Conservation (phyloP, 1,140 invertebrate genomes). For the Coptotermes formosanus region DNA sequence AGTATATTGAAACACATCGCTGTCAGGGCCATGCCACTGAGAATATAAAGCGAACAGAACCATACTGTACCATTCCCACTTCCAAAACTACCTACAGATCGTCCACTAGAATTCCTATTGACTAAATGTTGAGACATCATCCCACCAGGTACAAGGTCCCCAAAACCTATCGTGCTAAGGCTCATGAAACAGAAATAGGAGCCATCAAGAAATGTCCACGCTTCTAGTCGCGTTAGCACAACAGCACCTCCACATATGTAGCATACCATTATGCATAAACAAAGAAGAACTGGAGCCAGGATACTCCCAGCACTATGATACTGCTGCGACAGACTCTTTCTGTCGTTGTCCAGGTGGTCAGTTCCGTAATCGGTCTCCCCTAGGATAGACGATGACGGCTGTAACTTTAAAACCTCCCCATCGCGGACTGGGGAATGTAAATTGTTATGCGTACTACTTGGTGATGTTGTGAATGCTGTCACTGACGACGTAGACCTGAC, state of each 20-base stretch:
- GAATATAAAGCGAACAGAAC: slow-evolving; percentile 94
- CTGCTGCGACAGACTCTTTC: slow-evolving; percentile 26
- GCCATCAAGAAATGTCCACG: slow-evolving; percentile 84
- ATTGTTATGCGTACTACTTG: slow-evolving; percentile 52
- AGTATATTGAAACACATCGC: slow-evolving; percentile 98
- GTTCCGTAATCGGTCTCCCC: slow-evolving; percentile 35
- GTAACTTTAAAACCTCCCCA: slow-evolving; percentile 56
- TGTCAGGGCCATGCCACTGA: slow-evolving; percentile 93
- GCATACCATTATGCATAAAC: slow-evolving; percentile 73
- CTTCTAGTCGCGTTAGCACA: slow-evolving; percentile 80
- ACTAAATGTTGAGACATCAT: slow-evolving; percentile 46
- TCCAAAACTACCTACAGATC: slow-evolving; percentile 32
- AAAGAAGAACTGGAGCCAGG: slow-evolving; percentile 72
- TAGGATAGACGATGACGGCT: slow-evolving; percentile 45
- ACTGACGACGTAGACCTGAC: slow-evolving; percentile 49
- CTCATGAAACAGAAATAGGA: slow-evolving; percentile 94
- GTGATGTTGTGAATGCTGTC: slow-evolving; percentile 55
- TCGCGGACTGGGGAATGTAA: slow-evolving; percentile 59
- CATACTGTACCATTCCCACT: slow-evolving; percentile 62
- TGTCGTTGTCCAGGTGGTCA: slow-evolving; percentile 29
- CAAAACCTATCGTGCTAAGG: slow-evolving; percentile 89
- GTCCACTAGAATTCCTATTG: slow-evolving; percentile 35
- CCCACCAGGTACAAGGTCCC: slow-evolving; percentile 82
- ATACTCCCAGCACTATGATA: slow-evolving; percentile 56
- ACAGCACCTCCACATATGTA: slow-evolving; percentile 87